Evolutionary conservation across 2,113 vertebrate species (phyloP), one percentile per base, ranked within the genome.

Genomic region (Cyrtonyx montezumae): DNA sequence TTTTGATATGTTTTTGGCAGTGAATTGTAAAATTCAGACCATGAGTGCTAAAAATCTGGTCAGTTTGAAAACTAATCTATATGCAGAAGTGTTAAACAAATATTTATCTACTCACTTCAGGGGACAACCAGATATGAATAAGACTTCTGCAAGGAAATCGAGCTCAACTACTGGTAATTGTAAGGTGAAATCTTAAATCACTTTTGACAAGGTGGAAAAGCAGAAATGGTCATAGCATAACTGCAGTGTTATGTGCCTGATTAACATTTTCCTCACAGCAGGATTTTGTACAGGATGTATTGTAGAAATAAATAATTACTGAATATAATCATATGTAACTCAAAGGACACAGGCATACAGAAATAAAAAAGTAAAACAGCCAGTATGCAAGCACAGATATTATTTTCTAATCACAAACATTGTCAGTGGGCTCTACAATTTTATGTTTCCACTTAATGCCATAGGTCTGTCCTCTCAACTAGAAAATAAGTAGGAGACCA

Each of bases 1-100:
- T 94, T 96, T 96, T 96, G 91, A 93, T 94, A 69, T 79, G 75
- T 87, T 96, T 96, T 93, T 95, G 91, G 77, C 95, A 94, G 77
- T 23, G 32, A 86, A 76, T 74, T 79, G 49, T 91, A 48, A 95
- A 95, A 95, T 71, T 30, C 65, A 82, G 84, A 74, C 76, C 55
- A 61, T 40, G n/a, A 96, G 77, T 74, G 92, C 81, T 88, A 93
- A 96, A 92, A 34, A 87, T 32, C 73, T 89, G 95, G 86, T 80
- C 91, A 93, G 65, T 91, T 94, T 93, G 68, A 78, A 67, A 96
- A 37, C 34, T 75, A 79, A 90, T 87, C 88, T 84, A 87, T 91
- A 94, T 90, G 93, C 51, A 91, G 87, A 95, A 82, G 21, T 46
- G 69, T 93, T 94, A 92, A 95, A 95, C 62, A 95, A 97, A 94